Evolutionary conservation across 2,797 vertebrate genomes (phyloP), one percentile per base, ranked within the genome.

Genomic region (Myiotriccus ornatus): DNA sequence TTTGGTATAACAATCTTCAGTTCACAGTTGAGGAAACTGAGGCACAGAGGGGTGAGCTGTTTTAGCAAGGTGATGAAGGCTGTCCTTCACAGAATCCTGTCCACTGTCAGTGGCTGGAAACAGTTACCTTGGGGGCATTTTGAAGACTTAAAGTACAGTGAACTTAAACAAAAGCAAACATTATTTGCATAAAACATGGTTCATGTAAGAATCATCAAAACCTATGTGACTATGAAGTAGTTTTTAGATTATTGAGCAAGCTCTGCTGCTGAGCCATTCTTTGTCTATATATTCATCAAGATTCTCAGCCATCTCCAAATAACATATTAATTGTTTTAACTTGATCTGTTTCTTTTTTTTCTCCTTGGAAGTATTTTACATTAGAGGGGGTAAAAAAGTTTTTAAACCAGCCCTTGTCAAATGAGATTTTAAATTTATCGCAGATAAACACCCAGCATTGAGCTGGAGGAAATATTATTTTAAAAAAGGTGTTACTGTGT

Each of bases 301-400:
- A 43, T 35, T 92, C 60, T 76, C 73, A 78, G 64, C 59, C 55
- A 39, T 73, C 64, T 90, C 64, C 78, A 74, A 46, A 84, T 64
- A 76, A 78, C 43, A 34, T 6, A 59, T 57, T 50, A 69, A 88
- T 62, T 69, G 43, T 57, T 91, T 94, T 60, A 67, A 75, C 52
- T 50, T 18, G 37, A 63, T 71, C 21, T 12, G 4, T 80, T 89
- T 19, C 41, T n/a, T 70, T 32, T 76, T 75, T 35, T 63, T 82
- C 30, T 62, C 19, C 22, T 76, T 73, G 44, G 59, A 89, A 43
- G 47, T 46, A 39, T 70, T 94, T 90, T 87, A 71, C 14, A 28
- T 76, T 65, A 20, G 79, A 3, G 4, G 9, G 7, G 3, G 3
- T 5, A 13, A 49, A 9, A 15, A 62, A 57, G 7, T 39, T 63